These are phyloP conservation scores for Polypedilum vanderplanki DNA, from an alignment of 1,140 invertebrate genomes.

Conservation along the genomic window DNA sequence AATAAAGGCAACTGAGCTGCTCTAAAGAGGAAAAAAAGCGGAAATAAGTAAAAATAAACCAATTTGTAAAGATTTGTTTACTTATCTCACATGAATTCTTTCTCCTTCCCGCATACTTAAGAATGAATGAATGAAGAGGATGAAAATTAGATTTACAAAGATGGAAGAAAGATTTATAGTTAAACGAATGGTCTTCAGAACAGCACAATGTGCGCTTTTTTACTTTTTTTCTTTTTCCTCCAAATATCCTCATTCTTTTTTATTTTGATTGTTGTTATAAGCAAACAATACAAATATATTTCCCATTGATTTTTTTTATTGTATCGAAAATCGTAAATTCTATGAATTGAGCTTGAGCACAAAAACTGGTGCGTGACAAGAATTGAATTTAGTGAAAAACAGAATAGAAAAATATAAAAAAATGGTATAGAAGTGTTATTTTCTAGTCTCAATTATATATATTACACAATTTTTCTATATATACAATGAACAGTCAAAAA, in stretches of 20 bases:
- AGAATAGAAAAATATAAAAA: not conserved
- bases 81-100: not conserved
- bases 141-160: not conserved
- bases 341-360: slow-evolving; percentile 27
- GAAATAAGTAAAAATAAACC: not conserved
- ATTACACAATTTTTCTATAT: not conserved
- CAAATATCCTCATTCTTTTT: not conserved
- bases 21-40: not conserved
- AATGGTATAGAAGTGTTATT: slow-evolving; percentile 10
- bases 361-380: not conserved
- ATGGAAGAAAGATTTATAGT: not conserved
- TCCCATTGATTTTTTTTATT: not conserved
- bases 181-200: not conserved
- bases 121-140: not conserved
- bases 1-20: slow-evolving; percentile 1
- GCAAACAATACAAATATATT: not conserved
- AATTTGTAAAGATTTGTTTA: slow-evolving; percentile 3
- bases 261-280: not conserved
- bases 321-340: slow-evolving; percentile 25
- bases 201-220: not conserved
- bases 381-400: slow-evolving; percentile 23
- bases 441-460: slow-evolving; percentile 17
- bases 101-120: not conserved
- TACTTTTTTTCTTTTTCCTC: not conserved
- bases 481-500: slow-evolving; percentile 17